Evolutionary conservation across 2,888 invertebrate species (phyloP).

Genomic region (Chloromyia formosa): DNA sequence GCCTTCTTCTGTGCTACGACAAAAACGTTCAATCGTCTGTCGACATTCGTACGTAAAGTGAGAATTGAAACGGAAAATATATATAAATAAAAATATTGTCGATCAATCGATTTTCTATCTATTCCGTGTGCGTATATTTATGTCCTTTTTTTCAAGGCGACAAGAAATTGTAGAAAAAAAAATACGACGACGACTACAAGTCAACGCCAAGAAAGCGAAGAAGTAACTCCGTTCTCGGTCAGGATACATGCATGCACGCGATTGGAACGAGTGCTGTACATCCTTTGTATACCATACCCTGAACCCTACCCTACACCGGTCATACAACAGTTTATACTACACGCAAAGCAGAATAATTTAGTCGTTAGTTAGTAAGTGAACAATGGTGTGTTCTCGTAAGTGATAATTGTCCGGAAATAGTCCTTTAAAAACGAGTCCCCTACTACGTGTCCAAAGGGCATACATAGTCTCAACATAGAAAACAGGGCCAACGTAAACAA

Average conservation of each 20-base stretch:
- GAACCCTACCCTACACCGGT: no score
- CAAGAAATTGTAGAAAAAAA: background rate
- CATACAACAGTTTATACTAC: no score
- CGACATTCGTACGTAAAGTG: background rate
- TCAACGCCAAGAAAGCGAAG: no score
- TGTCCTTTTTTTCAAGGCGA: background rate
- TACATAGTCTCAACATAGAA: no score
- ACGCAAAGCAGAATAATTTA: no score
- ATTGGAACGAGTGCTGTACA: no score
- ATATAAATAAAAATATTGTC: background rate
- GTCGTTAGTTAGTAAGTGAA: background rate
- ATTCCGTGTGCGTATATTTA: background rate
- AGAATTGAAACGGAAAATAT: background rate
- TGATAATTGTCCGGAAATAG: constrained; percentile 5
- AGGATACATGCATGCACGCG: no score
- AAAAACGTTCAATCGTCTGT: constrained; percentile 3
- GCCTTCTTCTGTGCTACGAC: constrained; percentile 23
- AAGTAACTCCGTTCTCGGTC: no score
- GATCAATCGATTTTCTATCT: constrained; percentile 38
- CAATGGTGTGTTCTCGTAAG: constrained; percentile 1
- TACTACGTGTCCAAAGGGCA: no score
- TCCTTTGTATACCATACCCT: no score
- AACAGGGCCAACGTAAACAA: background rate
- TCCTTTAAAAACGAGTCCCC: background rate
- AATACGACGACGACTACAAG: background rate